Conservation (phyloP, 2,797 vertebrate species). For the Betta splendens region DNA sequence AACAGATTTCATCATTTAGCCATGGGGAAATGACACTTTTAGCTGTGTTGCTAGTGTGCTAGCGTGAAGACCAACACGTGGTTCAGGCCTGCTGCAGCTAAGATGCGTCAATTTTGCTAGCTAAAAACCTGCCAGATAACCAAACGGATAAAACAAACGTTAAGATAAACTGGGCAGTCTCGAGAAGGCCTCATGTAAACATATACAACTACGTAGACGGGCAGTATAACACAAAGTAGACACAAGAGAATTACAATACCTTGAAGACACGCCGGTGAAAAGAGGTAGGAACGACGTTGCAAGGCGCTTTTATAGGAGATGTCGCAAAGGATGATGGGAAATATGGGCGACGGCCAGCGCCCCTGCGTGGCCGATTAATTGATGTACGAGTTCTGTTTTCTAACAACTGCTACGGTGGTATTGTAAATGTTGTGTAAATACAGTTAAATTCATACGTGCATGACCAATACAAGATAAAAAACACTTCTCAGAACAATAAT, state of each 20-base stretch:
- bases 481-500: no score
- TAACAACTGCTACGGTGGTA: no score
- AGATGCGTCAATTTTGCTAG: no score
- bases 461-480: no score
- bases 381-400: no score
- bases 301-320: slow-evolving; percentile 27
- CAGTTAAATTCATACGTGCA: no score
- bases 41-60: not conserved
- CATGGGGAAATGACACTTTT: slow-evolving; percentile 8
- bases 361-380: slow-evolving; percentile 5
- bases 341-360: not conserved
- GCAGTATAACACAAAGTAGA: accelerated
- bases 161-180: no score
- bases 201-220: no score
- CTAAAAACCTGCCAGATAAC: no score
- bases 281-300: accelerated
- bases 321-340: slow-evolving; percentile 63
- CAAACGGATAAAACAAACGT: no score
- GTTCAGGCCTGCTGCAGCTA: slow-evolving; percentile 41
- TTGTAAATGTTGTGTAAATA: no score
- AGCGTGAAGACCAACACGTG: slow-evolving; percentile 49
- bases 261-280: accelerated
- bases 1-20: slow-evolving; percentile 80
- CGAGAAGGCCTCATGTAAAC: no score
- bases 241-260: accelerated